These are phyloP conservation scores for Eugnorisma glareosa DNA, from an alignment of 2,888 invertebrate species.

Conservation along the genomic window DNA sequence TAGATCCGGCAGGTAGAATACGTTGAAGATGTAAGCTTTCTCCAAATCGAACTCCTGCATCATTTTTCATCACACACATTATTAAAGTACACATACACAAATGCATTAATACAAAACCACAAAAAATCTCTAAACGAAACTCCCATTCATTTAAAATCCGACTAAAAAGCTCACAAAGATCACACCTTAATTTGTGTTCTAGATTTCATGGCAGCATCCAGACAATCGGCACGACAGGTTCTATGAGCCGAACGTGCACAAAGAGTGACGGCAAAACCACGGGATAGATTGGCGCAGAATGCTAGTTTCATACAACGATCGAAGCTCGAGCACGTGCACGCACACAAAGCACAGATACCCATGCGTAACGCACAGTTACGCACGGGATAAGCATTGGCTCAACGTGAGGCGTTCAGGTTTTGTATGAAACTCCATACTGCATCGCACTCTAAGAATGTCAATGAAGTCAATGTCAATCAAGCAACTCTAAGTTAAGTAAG, in stretches of 20 bases:
- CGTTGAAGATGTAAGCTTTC: neutral
- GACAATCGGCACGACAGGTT: constrained; percentile 24
- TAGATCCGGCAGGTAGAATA: neutral
- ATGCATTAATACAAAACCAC: neutral
- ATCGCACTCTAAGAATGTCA: too few relatives aligned
- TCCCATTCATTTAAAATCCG: constrained; percentile 11
- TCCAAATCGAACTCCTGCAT: neutral
- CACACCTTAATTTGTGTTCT: constrained; percentile 30
- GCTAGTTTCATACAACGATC: neutral
- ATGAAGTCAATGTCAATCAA: too few relatives aligned
- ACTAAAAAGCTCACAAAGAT: constrained; percentile 1
- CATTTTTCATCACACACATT: neutral
- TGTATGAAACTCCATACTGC: neutral
- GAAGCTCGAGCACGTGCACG: neutral
- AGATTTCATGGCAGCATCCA: constrained; percentile 33
- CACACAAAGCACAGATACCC: too few relatives aligned
- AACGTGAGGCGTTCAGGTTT: neutral
- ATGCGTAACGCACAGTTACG: neutral
- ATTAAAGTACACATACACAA: neutral
- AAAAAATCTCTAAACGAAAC: constrained; percentile 3
- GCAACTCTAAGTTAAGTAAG: neutral
- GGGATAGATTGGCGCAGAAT: neutral
- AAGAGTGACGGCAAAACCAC: constrained; percentile 26
- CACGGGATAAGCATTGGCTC: neutral
- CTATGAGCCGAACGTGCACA: constrained; percentile 46